Evolutionary conservation across 2,113 vertebrate species (phyloP).

Genomic region (Lamprologus ornatipinnis): DNA sequence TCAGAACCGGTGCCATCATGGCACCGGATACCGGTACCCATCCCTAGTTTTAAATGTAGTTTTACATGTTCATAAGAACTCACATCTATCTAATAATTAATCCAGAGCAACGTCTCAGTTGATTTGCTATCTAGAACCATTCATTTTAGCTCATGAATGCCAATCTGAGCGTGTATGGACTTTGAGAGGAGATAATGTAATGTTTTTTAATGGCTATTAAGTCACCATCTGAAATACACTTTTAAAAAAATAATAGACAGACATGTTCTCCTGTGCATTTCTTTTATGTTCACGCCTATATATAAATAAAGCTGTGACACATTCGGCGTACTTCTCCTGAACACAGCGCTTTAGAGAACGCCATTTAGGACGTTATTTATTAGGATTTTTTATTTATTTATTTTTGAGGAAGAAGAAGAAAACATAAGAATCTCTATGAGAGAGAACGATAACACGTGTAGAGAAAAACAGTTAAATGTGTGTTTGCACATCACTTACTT

Average conservation of each 20-base stretch:
- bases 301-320: neutral
- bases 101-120: neutral
- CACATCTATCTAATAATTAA: too few relatives aligned
- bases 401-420: neutral
- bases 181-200: neutral
- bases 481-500: conserved; percentile 75
- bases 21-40: too few relatives aligned
- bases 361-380: neutral
- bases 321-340: neutral
- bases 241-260: neutral
- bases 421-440: accelerated
- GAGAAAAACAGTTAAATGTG: neutral
- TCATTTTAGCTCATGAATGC: accelerated
- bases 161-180: neutral
- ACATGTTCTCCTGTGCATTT: too few relatives aligned
- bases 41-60: neutral
- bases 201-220: too few relatives aligned
- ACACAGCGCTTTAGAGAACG: neutral
- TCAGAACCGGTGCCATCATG: too few relatives aligned
- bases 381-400: neutral
- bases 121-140: neutral
- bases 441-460: neutral
- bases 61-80: too few relatives aligned
- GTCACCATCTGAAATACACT: neutral
- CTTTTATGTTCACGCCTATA: too few relatives aligned